Base-by-base conservation (phyloP, 2,113 vertebrate species). In the Regulus satrapa region DNA sequence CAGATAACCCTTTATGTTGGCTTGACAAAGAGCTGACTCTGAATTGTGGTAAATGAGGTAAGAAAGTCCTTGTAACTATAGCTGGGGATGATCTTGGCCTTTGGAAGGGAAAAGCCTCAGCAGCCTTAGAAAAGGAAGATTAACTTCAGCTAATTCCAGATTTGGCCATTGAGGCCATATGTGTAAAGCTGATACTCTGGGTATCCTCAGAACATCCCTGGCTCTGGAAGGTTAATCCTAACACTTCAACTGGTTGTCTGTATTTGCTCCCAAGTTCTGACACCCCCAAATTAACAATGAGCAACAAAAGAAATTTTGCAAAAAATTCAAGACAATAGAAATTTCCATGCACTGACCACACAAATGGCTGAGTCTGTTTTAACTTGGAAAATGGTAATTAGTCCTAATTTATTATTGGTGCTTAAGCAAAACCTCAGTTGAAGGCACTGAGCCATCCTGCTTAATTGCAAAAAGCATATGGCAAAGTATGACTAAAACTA, bases 1-100 rank as follows among this genome's bases (percentile, higher is more conserved):
- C 91, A 85, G 88, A 77, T 92, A 93, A 76, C 71, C 29, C 41
- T 85, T 93, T 84, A 80, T 77, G 49, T 88, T 80, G 48, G 34
- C 59, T 88, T 86, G 82, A 85, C 88, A 92, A 92, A 88, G 34
- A 90, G 49, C 54, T 93, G 75, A 64, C 52, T 92, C 69, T 89
- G 31, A 90, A 83, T 62, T 88, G 46, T 29, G 55, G 41, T 28
- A 90, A 90, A 88, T 77, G 87, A 74, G 56, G 46, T 63, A 89
- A 89, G 86, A 81, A 92, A 63, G 52, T 55, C 51, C 51, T 84
- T 74, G 34, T 54, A 59, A 40, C 26, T 55, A 2, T 62, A 63
- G 73, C 80, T 81, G 80, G 15, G 56, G 40, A 80, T 77, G 41
- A 46, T 95, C 68, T 49, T 46, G 68, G 55, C 34, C 55, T 87